phyloP scores from a whole-genome alignment of 2,797 vertebrate species.

The Astyanax mexicanus region DNA sequence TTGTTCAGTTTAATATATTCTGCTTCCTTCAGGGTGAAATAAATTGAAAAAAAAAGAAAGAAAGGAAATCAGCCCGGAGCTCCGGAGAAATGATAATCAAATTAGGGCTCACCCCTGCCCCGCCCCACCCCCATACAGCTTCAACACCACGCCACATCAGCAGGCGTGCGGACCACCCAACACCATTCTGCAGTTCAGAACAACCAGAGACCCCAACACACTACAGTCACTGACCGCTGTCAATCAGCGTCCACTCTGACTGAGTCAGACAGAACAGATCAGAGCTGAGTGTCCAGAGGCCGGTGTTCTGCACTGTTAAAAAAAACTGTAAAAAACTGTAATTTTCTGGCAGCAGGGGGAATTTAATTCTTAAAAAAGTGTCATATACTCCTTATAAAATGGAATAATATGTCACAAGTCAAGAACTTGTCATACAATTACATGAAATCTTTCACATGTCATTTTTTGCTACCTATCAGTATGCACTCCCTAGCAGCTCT shows the following conservation, averaged over 20 bases:
- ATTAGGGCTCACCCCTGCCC: constrained; percentile 68
- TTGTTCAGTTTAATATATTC: constrained; percentile 69
- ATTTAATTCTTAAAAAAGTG: no score
- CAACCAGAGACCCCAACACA: neutral
- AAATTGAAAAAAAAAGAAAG: constrained; percentile 64
- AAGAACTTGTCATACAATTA: no score
- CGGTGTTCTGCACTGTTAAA: no score
- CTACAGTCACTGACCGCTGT: neutral
- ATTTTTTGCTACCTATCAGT: no score
- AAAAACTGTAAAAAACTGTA: no score
- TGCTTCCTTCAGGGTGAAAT: constrained; percentile 71
- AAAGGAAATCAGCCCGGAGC: constrained; percentile 68
- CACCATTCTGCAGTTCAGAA: neutral
- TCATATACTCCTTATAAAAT: no score
- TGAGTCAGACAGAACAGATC: neutral
- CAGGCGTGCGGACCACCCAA: neutral
- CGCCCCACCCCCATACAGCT: constrained; percentile 61
- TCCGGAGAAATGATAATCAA: constrained; percentile 72
- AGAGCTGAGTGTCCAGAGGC: no score
- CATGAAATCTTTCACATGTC: no score
- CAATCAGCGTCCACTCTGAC: neutral
- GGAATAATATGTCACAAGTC: no score
- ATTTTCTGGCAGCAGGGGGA: no score
- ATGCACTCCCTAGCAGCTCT: no score
- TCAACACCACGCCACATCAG: constrained; percentile 53